Percentiles rank a stretch among this genome's conserved stretches.
Evolutionary conservation across 2,797 vertebrate genomes (phyloP).

Genomic region (Heteromormyrus szaboi): DNA sequence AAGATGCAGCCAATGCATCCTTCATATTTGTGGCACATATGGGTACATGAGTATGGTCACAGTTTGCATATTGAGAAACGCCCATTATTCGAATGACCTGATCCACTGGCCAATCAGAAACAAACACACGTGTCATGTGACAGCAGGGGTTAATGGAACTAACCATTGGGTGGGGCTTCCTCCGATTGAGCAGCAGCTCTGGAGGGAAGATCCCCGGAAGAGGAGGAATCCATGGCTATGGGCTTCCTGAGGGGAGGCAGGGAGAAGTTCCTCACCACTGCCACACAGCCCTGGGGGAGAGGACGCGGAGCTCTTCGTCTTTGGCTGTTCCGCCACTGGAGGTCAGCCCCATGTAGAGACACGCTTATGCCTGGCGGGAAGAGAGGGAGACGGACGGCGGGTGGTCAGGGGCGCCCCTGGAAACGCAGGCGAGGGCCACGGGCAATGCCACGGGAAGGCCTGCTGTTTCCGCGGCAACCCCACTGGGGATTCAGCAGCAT

Average conservation of each 20-base stretch:
- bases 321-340: slow-evolving; percentile 61
- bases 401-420: neutral
- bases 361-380: slow-evolving; percentile 72
- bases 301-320: slow-evolving; percentile 65
- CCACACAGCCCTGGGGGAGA: slow-evolving; percentile 53
- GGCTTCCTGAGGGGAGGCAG: slow-evolving; percentile 57
- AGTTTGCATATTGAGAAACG: neutral
- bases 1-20: neutral
- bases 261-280: slow-evolving; percentile 61
- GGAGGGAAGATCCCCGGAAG: slow-evolving; percentile 60
- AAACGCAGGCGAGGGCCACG: neutral
- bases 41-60: neutral
- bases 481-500: slow-evolving; percentile 12
- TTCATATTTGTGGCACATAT: neutral
- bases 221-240: slow-evolving; percentile 79
- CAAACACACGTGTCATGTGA: neutral
- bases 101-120: neutral
- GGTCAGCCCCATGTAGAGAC: slow-evolving; percentile 90
- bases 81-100: neutral
- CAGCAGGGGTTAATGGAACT: slow-evolving; percentile 19
- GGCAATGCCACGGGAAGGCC: neutral
- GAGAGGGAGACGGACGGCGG: neutral
- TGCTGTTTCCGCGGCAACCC: neutral
- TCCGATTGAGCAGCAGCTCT: slow-evolving; percentile 34
- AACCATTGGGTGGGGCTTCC: slow-evolving; percentile 70